These are phyloP conservation scores for Ophion ventricosus DNA, from an alignment of 2,888 invertebrate genomes.

Conservation along the genomic window DNA sequence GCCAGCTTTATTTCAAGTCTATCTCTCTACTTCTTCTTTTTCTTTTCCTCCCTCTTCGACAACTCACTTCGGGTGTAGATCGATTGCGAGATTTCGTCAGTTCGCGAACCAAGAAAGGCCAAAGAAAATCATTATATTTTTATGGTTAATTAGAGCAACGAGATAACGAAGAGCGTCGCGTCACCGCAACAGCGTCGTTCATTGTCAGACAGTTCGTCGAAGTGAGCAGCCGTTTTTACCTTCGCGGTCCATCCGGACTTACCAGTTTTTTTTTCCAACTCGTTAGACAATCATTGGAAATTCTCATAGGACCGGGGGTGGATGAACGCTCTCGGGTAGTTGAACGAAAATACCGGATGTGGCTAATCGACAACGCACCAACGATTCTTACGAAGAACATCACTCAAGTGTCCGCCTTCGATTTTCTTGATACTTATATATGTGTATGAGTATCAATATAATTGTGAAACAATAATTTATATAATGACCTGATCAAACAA, in stretches of 20 bases:
- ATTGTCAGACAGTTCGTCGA: slow-evolving; percentile 63
- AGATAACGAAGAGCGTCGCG: slow-evolving; percentile 46
- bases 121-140: slow-evolving; percentile 82
- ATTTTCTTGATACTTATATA: too few relatives aligned
- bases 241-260: slow-evolving; percentile 70
- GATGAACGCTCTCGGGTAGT: neutral
- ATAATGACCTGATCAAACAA: too few relatives aligned
- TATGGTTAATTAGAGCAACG: slow-evolving; percentile 79
- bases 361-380: neutral
- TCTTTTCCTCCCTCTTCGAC: slow-evolving; percentile 7
- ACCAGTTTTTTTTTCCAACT: slow-evolving; percentile 80
- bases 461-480: too few relatives aligned
- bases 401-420: too few relatives aligned
- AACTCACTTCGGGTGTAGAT: slow-evolving; percentile 17
- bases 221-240: slow-evolving; percentile 7
- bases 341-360: neutral
- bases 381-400: too few relatives aligned
- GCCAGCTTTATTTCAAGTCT: neutral
- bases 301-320: slow-evolving; percentile 13
- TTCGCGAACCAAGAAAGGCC: neutral
- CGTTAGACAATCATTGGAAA: slow-evolving; percentile 77
- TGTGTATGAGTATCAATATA: too few relatives aligned
- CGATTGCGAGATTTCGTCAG: slow-evolving; percentile 58
- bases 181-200: neutral
- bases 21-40: slow-evolving; percentile 13